Percentiles rank a stretch among this genome's conserved stretches.
Conservation (phyloP, 2,113 vertebrate species). For the Callithrix jacchus region DNA sequence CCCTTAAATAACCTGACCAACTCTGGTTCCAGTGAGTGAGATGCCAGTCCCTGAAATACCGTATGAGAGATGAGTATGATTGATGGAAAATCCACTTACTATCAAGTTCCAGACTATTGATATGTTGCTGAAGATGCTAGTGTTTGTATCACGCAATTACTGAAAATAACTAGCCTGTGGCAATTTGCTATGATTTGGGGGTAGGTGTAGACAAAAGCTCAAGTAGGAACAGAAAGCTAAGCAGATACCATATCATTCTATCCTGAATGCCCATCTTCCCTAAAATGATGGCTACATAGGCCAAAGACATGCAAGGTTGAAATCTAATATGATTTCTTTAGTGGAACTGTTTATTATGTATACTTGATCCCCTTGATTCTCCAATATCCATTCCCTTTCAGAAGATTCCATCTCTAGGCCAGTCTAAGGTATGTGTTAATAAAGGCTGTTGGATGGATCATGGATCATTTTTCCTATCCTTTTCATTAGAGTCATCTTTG, state of each 20-base stretch:
- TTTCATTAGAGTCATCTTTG: background rate
- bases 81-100: constrained; percentile 47
- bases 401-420: background rate
- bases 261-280: background rate
- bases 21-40: constrained; percentile 1
- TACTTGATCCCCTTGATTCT: background rate
- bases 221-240: constrained; percentile 32
- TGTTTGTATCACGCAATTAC: constrained; percentile 13
- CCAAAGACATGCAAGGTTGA: background rate
- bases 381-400: background rate
- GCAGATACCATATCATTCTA: background rate
- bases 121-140: constrained; percentile 12
- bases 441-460: background rate
- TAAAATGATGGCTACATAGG: background rate
- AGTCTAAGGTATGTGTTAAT: background rate
- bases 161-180: constrained; percentile 34
- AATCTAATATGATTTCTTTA: background rate
- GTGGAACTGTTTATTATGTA: background rate
- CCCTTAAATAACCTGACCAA: constrained; percentile 65
- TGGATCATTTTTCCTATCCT: background rate
- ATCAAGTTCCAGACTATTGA: constrained; percentile 35
- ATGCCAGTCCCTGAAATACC: constrained; percentile 53
- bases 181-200: constrained; percentile 23
- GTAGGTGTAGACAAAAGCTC: background rate
- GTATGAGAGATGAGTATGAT: background rate